These are phyloP conservation scores for Rhinogobio ventralis DNA, from an alignment of 2,797 vertebrate species.

Conservation along the genomic window DNA sequence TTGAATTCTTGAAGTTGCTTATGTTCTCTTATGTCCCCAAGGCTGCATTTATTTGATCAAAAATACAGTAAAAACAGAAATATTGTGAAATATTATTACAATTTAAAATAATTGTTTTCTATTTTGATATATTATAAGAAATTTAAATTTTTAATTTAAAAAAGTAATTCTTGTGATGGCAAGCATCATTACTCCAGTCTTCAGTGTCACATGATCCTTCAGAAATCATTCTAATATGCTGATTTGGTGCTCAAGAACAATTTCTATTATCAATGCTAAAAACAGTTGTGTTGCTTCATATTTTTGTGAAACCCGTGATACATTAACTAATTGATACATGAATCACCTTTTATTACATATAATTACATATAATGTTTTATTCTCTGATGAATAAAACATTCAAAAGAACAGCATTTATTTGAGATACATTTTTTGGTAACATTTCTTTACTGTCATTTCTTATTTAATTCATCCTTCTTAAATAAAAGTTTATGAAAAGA, in stretches of 20 bases:
- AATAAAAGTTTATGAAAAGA: not conserved
- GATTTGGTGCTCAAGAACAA: not conserved
- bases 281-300: not conserved
- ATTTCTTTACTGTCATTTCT: not conserved
- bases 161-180: not conserved
- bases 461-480: not conserved
- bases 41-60: not conserved
- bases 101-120: not conserved
- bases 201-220: not conserved
- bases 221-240: not conserved
- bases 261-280: not conserved
- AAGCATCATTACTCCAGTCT: not conserved
- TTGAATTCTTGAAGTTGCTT: not conserved
- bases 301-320: not conserved
- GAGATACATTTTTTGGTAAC: not conserved
- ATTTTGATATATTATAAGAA: not conserved
- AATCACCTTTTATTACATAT: no score
- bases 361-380: not conserved
- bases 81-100: not conserved
- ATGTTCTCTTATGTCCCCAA: not conserved
- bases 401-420: not conserved
- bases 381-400: not conserved
- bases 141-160: not conserved
- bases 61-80: not conserved
- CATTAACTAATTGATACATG: not conserved